A percentile compares a stretch with the other conserved stretches of the same genome.
Conservation (phyloP, 2,797 vertebrate genomes). For the Melanotaenia trifasciata region DNA sequence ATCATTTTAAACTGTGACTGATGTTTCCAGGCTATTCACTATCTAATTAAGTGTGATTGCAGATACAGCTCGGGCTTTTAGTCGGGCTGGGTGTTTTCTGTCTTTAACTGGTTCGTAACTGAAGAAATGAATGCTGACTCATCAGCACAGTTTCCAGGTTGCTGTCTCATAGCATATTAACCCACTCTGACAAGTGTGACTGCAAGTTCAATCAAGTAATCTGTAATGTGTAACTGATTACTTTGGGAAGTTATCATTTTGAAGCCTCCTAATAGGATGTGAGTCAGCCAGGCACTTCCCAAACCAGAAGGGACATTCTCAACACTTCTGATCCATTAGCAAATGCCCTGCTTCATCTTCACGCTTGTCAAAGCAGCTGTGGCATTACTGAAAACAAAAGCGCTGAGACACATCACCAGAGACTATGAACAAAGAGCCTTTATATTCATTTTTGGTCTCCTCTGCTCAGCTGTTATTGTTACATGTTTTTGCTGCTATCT, state of each 20-base stretch:
- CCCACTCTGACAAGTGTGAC: conserved; percentile 11
- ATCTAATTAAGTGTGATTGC: not conserved
- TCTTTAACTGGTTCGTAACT: not conserved
- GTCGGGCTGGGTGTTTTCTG: not conserved
- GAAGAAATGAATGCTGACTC: not conserved
- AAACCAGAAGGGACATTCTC: conserved; percentile 42
- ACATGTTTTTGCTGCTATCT: conserved; percentile 5
- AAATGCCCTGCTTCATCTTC: conserved; percentile 56
- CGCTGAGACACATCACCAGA: conserved; percentile 24
- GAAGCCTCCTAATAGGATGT: conserved; percentile 21
- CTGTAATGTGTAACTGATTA: conserved; percentile 31
- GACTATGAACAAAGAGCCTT: conserved; percentile 26
- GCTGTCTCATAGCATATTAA: not conserved
- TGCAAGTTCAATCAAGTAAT: conserved; percentile 31
- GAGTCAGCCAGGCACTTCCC: conserved; percentile 34
- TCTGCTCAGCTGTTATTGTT: conserved; percentile 10
- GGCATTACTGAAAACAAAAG: conserved; percentile 29
- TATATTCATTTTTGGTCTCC: conserved; percentile 2
- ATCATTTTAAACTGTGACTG: not conserved
- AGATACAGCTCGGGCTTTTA: not conserved
- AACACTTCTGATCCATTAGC: conserved; percentile 56
- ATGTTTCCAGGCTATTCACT: not conserved
- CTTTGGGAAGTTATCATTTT: conserved; percentile 23
- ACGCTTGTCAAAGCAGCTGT: conserved; percentile 43
- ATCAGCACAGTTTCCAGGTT: not conserved